These are phyloP conservation scores for Oceanodroma leucorhoa DNA, from an alignment of 2,797 vertebrate genomes.

Conservation along the genomic window DNA sequence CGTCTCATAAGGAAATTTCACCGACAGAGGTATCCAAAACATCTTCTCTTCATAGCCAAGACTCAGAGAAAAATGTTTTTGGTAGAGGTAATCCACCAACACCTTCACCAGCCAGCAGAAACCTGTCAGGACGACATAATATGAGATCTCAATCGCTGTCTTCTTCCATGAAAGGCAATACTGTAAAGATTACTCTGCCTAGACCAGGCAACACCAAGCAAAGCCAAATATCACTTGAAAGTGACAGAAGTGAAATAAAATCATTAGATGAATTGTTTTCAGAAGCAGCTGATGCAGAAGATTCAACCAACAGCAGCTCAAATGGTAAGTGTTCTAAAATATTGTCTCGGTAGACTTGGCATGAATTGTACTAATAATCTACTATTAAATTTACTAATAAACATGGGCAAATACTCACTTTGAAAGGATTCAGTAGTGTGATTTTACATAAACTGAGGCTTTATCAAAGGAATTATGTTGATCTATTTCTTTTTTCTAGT, in stretches of 20 bases:
- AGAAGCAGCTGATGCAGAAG: constrained; percentile 3
- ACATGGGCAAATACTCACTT: not conserved
- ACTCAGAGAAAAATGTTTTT: not conserved
- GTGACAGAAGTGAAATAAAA: constrained; percentile 65
- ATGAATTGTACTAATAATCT: not conserved
- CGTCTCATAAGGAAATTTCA: not conserved
- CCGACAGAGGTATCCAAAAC: not conserved
- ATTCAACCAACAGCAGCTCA: constrained; percentile 66
- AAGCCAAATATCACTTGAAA: constrained; percentile 49
- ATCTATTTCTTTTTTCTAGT: not conserved
- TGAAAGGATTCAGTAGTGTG: not conserved
- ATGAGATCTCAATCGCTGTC: not conserved
- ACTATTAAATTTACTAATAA: not conserved
- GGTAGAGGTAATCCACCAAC: not conserved
- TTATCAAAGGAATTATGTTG: not conserved
- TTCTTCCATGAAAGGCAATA: not conserved
- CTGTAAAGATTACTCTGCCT: not conserved
- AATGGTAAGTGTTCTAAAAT: constrained; percentile 70
- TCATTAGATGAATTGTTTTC: constrained; percentile 79
- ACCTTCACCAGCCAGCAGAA: not conserved
- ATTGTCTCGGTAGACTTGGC: not conserved
- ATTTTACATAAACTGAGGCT: not conserved
- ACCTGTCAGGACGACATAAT: not conserved
- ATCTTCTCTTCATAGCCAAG: not conserved
- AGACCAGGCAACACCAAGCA: not conserved